Percentiles rank a stretch among this genome's conserved stretches.
Conservation (phyloP, 2,113 vertebrate species). For the Alouatta palliata region DNA sequence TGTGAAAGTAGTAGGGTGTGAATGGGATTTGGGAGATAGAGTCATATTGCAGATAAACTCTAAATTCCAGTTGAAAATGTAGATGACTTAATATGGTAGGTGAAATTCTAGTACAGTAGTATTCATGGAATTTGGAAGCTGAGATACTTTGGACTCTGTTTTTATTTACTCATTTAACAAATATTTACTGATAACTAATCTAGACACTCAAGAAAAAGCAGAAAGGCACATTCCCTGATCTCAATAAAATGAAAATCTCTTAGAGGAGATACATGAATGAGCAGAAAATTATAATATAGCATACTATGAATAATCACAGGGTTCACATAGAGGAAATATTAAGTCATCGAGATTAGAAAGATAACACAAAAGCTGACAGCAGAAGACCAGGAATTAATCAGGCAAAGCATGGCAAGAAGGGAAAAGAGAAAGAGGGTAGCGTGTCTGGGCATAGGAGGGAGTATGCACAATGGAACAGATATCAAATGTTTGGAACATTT, state of each 20-base stretch:
- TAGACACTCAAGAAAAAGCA: neutral
- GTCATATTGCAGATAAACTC: neutral
- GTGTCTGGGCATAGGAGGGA: neutral
- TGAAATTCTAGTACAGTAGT: neutral
- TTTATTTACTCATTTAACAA: neutral
- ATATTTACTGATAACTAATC: neutral
- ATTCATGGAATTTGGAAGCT: neutral
- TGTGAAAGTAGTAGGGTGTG: neutral
- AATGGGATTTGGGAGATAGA: neutral
- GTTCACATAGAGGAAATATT: neutral
- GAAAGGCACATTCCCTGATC: neutral
- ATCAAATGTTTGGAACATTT: neutral
- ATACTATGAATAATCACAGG: neutral
- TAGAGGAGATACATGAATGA: neutral
- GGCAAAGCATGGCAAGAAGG: neutral
- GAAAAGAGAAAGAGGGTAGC: neutral
- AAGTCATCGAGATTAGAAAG: neutral
- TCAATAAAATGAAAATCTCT: neutral
- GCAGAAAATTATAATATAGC: neutral
- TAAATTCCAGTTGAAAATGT: neutral
- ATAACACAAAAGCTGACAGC: neutral
- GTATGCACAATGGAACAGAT: neutral
- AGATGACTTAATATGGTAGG: neutral
- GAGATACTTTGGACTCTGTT: neutral
- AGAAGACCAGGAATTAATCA: neutral